Evolutionary conservation across 1,140 invertebrate genomes (phyloP).

Genomic region (Laupala kohalensis): DNA sequence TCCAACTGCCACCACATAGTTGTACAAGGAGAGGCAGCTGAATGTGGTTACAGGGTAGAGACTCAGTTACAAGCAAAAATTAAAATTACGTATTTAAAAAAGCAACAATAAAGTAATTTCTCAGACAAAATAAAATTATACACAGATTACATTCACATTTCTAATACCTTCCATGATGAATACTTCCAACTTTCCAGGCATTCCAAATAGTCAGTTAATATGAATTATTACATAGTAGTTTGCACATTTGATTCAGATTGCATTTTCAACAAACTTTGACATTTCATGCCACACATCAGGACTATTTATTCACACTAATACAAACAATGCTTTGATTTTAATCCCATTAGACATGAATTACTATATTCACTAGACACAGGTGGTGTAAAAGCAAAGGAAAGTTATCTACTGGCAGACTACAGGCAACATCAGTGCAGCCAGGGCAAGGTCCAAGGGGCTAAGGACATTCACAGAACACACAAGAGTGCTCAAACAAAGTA

Average conservation of each 20-base stretch:
- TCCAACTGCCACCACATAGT: too few species aligned
- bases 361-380: not conserved
- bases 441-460: not conserved
- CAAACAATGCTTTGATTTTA: not conserved
- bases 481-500: conserved; percentile 17
- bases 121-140: too few species aligned
- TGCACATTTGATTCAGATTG: not conserved
- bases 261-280: not conserved
- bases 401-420: conserved; percentile 2
- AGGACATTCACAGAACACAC: not conserved
- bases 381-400: not conserved
- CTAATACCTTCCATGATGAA: not conserved
- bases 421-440: too few species aligned
- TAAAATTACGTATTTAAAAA: too few species aligned
- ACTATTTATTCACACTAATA: not conserved
- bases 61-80: too few species aligned
- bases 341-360: not conserved
- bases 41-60: too few species aligned
- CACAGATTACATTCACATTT: too few species aligned
- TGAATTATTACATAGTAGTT: not conserved
- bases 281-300: not conserved
- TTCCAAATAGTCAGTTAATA: not conserved
- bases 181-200: not conserved
- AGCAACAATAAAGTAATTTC: too few species aligned
- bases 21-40: too few species aligned